Conservation (phyloP, 2,113 vertebrate genomes). For the Irena cyanogastra region DNA sequence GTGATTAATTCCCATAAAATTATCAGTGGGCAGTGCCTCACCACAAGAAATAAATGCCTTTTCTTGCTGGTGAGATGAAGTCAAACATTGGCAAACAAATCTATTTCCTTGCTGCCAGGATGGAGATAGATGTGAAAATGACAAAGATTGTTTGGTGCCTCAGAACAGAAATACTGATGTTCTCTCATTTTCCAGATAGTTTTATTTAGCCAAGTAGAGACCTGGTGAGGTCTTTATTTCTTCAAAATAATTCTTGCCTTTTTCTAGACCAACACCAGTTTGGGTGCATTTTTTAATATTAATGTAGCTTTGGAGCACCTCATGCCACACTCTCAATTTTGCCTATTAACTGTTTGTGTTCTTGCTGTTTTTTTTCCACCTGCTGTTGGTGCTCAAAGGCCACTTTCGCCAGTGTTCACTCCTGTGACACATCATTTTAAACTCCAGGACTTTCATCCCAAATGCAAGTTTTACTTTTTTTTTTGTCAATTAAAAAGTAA, state of each 20-base stretch:
- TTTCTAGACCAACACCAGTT: neutral
- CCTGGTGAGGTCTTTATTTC: neutral
- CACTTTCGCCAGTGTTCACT: neutral
- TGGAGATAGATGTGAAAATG: neutral
- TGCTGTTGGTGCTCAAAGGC: neutral
- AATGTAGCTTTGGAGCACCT: neutral
- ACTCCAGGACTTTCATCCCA: neutral
- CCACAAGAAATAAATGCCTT: neutral
- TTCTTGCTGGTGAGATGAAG: neutral
- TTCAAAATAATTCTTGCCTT: neutral
- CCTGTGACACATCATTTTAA: neutral
- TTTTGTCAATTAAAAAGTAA: neutral
- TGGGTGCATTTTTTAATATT: neutral
- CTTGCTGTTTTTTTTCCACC: fast-evolving
- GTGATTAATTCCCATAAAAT: neutral
- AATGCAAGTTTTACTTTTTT: neutral
- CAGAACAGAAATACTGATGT: neutral
- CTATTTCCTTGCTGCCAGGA: neutral
- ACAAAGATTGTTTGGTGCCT: neutral
- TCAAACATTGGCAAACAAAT: neutral
- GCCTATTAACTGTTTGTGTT: neutral
- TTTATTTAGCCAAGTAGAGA: neutral
- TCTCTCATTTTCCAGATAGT: neutral
- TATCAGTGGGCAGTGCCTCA: neutral
- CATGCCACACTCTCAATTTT: neutral